Conservation (phyloP, 2,888 invertebrate species). For the Napeogenes sylphis region DNA sequence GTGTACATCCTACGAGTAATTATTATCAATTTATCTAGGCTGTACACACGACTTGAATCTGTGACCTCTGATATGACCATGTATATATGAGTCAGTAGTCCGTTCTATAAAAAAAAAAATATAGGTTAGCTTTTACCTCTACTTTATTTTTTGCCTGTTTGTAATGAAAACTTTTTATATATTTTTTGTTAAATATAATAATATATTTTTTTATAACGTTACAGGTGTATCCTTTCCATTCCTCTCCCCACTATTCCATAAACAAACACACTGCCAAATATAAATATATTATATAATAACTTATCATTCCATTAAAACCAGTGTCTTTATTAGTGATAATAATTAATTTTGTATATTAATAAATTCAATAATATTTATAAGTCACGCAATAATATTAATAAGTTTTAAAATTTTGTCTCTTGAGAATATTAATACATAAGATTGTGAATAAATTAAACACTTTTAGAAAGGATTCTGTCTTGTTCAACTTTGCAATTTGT, state of each 20-base stretch:
- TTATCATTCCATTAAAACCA: conserved; percentile 17
- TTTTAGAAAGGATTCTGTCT: neutral
- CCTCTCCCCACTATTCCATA: conserved; percentile 25
- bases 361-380: conserved; percentile 9
- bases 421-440: conserved; percentile 11
- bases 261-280: conserved; percentile 27
- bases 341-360: conserved; percentile 14
- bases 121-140: too few relatives aligned
- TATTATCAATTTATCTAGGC: too few relatives aligned
- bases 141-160: too few relatives aligned
- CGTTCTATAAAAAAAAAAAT: too few relatives aligned
- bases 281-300: conserved; percentile 12
- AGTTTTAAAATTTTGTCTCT: neutral
- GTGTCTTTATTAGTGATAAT: conserved; percentile 36
- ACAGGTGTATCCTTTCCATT: conserved; percentile 26
- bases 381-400: conserved; percentile 1
- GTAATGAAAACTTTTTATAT: too few relatives aligned
- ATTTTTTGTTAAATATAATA: neutral
- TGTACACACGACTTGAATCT: too few relatives aligned
- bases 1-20: too few relatives aligned
- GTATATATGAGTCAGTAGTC: too few relatives aligned
- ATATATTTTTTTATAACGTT: conserved; percentile 12
- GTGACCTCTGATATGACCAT: too few relatives aligned
- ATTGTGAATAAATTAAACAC: neutral
- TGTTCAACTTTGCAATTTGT: neutral